Evolutionary conservation across 1,140 invertebrate species (phyloP), one percentile per base, ranked within the genome.

Genomic region (Cyrtorhinus lividipennis): DNA sequence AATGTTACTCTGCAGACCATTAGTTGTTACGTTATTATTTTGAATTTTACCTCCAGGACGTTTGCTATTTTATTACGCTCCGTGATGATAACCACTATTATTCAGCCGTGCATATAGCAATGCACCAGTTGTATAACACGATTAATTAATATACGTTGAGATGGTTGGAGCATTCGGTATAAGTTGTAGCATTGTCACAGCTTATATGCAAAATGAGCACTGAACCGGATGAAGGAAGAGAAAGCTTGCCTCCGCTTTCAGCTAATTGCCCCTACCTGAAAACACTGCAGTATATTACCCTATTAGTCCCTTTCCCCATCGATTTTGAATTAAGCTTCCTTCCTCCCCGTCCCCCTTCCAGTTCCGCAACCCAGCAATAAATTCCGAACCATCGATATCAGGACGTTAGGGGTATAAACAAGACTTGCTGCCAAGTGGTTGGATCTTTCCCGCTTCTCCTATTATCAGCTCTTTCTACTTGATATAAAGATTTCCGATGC

Each of bases 401-500:
- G 48, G 48, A 8, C 8, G 48, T 53, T 20, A 20, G 48, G 18
- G 48, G 48, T 53, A 53, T 53, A 53, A 53, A 53, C 48, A 53
- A 53, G 48, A 53, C 48, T 53, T 53, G 48, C 48, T 53, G 48
- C 48, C 48, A 53, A 53, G 48, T 53, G 48, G 48, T 53, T 22
- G 48, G 48, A 53, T 53, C 48, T 20, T 22, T 53, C 20, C 48
- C 18, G 18, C 20, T 44, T 44, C 48, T 8, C 20, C 48, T 53
- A 53, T 53, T 53, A 53, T 53, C 48, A 53, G 48, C 48, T 53
- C 48, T 53, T 53, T 22, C 20, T 22, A 22, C 48, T 53, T 53
- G 48, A 15, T 53, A 53, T 53, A 53, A 53, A 53, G 48, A 53
- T 53, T 53, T 53, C 48, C 48, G 48, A 53, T 53, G 48, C 48